Percentiles rank a stretch among this genome's conserved stretches.
phyloP scores from a whole-genome alignment of 2,888 invertebrate genomes.

The Dermolepida albohirtum region DNA sequence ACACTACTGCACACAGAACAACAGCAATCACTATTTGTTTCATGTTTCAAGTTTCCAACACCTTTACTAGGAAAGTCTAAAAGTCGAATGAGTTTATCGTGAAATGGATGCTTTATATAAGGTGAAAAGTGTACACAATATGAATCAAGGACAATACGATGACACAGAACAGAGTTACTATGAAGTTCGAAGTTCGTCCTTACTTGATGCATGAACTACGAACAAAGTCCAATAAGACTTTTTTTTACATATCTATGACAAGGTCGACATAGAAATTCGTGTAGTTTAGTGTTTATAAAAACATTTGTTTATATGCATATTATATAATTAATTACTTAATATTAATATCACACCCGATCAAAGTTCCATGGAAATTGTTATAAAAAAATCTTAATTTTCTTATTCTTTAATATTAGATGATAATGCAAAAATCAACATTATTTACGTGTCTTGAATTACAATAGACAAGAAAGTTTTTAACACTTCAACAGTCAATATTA shows the following conservation, averaged over 20 bases:
- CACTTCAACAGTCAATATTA: too few species aligned
- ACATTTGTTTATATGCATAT: not conserved
- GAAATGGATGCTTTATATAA: constrained; percentile 31
- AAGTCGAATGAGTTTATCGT: constrained; percentile 16
- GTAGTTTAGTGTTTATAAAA: not conserved
- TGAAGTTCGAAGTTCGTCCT: constrained; percentile 22
- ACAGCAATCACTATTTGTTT: constrained; percentile 31
- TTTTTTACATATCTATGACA: constrained; percentile 8
- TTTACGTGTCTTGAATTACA: too few species aligned
- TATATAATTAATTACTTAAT: constrained; percentile 3
- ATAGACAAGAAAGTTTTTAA: too few species aligned
- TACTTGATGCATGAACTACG: not conserved
- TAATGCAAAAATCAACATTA: too few species aligned
- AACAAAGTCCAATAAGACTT: constrained; percentile 12
- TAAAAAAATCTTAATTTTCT: too few species aligned
- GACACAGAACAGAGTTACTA: constrained; percentile 13
- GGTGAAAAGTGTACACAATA: constrained; percentile 13
- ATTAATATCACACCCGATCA: too few species aligned
- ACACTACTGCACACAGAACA: constrained; percentile 26
- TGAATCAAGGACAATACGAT: constrained; percentile 36
- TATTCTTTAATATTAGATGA: too few species aligned
- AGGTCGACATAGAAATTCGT: constrained; percentile 14
- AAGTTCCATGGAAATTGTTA: too few species aligned
- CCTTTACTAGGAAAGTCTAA: constrained; percentile 1
- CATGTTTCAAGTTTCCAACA: constrained; percentile 30